Evolutionary conservation across 1,140 invertebrate genomes (phyloP).

Genomic region (Plectrocnemia conspersa): DNA sequence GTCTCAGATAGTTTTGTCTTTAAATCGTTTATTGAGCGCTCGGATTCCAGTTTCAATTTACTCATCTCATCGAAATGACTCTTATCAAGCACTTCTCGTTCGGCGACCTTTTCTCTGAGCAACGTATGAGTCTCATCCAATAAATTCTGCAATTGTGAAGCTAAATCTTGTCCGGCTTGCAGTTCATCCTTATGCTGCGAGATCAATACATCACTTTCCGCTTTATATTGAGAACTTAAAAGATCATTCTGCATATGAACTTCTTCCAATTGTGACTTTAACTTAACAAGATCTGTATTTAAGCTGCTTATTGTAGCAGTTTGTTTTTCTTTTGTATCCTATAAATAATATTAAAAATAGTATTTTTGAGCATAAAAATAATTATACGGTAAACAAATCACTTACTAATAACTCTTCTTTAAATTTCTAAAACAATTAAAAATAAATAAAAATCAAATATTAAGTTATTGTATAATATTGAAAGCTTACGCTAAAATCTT

Average conservation of each 20-base stretch:
- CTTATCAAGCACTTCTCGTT: constrained; percentile 50
- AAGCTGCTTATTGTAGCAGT: constrained; percentile 44
- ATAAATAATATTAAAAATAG: constrained; percentile 15
- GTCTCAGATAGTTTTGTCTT: constrained; percentile 47
- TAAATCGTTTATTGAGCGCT: constrained; percentile 46
- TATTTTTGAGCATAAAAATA: background rate
- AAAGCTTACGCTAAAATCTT: constrained; percentile 47
- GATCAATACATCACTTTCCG: constrained; percentile 39
- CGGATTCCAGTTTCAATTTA: constrained; percentile 45
- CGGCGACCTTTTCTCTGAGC: constrained; percentile 48
- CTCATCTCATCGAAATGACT: constrained; percentile 48
- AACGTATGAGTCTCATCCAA: constrained; percentile 50
- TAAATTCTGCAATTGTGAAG: constrained; percentile 49
- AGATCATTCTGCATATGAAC: constrained; percentile 45
- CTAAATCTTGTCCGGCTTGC: constrained; percentile 41
- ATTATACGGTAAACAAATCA: constrained; percentile 3
- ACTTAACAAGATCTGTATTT: constrained; percentile 47
- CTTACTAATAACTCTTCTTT: constrained; percentile 65
- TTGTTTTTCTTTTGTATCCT: constrained; percentile 42
- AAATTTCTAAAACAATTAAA: constrained; percentile 47
- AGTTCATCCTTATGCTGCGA: constrained; percentile 49
- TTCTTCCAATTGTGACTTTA: constrained; percentile 48
- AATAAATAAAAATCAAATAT: constrained; percentile 11
- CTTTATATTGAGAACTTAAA: constrained; percentile 42
- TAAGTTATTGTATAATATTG: background rate